Percentiles rank a stretch among this genome's conserved stretches.
These are phyloP conservation scores for Labrus mixtus DNA, from an alignment of 2,113 vertebrate genomes.

Conservation along the genomic window DNA sequence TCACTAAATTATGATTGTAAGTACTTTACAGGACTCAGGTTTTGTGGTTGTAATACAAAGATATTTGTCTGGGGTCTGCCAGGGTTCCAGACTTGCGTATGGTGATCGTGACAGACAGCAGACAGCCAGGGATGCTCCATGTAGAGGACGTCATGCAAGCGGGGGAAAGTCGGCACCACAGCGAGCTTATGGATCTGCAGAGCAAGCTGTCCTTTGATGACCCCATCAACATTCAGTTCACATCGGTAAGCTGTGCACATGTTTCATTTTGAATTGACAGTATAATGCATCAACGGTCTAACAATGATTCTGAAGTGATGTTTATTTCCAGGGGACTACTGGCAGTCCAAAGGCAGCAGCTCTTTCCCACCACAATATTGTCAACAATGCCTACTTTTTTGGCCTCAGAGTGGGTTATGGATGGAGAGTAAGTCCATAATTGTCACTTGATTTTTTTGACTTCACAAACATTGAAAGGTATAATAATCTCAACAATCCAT, in stretches of 20 bases:
- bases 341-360: conserved; percentile 93
- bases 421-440: conserved; percentile 79
- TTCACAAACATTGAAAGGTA: neutral
- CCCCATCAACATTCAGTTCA: conserved; percentile 95
- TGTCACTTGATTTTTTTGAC: neutral
- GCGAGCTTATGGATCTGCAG: conserved; percentile 84
- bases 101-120: conserved; percentile 86
- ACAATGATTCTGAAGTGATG: neutral
- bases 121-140: conserved; percentile 87
- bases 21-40: too few species aligned
- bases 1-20: neutral
- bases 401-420: conserved; percentile 82
- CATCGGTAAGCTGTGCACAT: conserved; percentile 75
- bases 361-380: conserved; percentile 92
- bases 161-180: conserved; percentile 81
- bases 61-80: neutral
- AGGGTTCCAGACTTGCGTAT: conserved; percentile 90
- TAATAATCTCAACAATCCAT: neutral
- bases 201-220: conserved; percentile 86
- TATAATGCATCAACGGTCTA: neutral
- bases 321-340: conserved; percentile 88
- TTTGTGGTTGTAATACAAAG: neutral
- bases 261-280: neutral
- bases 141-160: conserved; percentile 89
- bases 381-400: conserved; percentile 89